Evolutionary conservation across 2,888 invertebrate species (phyloP), one percentile per base, ranked within the genome.

Genomic region (Gandaritis pyraliata): DNA sequence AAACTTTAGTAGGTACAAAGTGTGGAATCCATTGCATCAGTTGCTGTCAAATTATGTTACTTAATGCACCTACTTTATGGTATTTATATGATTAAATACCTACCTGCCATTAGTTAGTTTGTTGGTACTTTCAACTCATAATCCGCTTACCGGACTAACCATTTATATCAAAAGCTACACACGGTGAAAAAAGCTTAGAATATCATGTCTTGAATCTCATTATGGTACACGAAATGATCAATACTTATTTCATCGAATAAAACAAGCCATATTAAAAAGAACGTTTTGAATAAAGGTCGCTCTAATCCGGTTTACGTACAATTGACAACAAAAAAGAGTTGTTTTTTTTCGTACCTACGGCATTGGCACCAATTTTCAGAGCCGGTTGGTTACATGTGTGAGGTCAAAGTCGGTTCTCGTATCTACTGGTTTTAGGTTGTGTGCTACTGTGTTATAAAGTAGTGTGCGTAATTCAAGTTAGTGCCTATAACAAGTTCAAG

Each of bases 291-390:
- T 53, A 60, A 66, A 65, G 66, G 59, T 67, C 51, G 45, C 50
- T 57, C 29, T 16, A 53, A 65, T 51, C 66, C 56, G 62, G 60
- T 70, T 70, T 60, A 66, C 52, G 12, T 49, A 47, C 15, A 49
- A 15, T 63, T 57, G 56, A 38, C 18, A 58, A 48, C 45, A 41
- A 36, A 15, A 58, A 66, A 64, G 60, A 60, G 33, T 23, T 52
- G 15, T 51, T 39, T 36, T 58, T 63, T 66, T 69, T 67, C 50
- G 47, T 62, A 56, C 46, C 55, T 33, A 62, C 62, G 83, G 74
- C 84, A 85, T 80, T 85, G 85, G 82, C 85, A 83, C 74, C 70
- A 66, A 77, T 83, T 77, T 77, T 73, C 71, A 72, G 73, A 73
- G 72, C 68, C 68, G 68, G 74, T 72, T 72, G 63, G 73, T 78